A percentile compares a stretch with the other conserved stretches of the same genome.
Evolutionary conservation across 2,797 vertebrate species (phyloP).

Genomic region (Buphagus erythrorhynchus): DNA sequence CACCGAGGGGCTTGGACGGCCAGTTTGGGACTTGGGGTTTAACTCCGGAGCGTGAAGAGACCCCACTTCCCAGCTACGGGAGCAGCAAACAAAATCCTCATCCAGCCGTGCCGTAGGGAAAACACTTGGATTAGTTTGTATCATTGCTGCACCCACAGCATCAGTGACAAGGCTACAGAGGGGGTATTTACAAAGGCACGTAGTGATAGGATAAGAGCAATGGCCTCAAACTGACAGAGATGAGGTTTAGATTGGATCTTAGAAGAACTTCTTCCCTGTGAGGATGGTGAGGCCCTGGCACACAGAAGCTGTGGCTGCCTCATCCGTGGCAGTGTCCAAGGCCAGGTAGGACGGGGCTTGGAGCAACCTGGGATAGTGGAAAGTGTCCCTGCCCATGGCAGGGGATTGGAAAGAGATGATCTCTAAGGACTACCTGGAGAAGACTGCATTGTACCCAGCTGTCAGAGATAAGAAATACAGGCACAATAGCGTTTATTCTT

Average conservation of each 20-base stretch:
- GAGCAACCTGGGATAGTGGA: neutral
- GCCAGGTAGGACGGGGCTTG: fast-evolving
- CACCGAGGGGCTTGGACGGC: fast-evolving
- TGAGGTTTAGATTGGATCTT: neutral
- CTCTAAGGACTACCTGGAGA: neutral
- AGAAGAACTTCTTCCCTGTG: neutral
- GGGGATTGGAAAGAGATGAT: neutral
- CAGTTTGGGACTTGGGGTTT: neutral
- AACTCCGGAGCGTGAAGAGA: neutral
- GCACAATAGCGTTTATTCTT: neutral
- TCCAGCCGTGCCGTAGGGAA: fast-evolving
- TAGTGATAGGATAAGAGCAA: neutral
- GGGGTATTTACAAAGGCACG: neutral
- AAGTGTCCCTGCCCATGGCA: neutral
- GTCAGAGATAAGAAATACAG: neutral
- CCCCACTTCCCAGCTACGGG: fast-evolving
- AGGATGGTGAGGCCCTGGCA: fast-evolving
- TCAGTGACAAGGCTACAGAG: neutral
- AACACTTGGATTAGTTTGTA: neutral
- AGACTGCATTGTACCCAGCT: neutral
- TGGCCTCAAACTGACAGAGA: neutral
- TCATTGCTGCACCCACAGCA: neutral
- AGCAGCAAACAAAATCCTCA: neutral
- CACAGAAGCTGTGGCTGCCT: neutral
- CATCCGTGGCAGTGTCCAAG: neutral